Base-by-base conservation (phyloP, 2,113 vertebrate species). In the Corynorhinus townsendii region DNA sequence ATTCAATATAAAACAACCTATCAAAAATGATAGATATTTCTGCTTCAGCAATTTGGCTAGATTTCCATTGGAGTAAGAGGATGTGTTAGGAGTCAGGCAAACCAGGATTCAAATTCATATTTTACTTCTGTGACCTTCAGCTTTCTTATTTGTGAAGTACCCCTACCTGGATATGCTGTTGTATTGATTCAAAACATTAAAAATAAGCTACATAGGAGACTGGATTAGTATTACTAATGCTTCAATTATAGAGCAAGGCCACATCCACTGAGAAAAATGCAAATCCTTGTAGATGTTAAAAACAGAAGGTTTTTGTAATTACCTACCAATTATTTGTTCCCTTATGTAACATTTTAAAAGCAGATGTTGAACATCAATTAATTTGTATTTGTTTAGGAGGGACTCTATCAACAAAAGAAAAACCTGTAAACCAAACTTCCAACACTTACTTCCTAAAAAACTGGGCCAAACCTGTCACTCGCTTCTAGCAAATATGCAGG, bases 51-150 rank as follows among this genome's bases (percentile, higher is more conserved):
- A 54, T 93, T 85, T 89, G 35, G n/a, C 30, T 86, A 43, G 11
- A 82, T 12, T 52, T 88, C 33, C 79, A 28, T 19, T 77, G 1
- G 72, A 81, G 28, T 35, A 81, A 89, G 4, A 92, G 16, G 9
- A 56, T 68, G 54, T 68, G 4, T 89, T 91, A 85, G 4, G n/a
- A 83, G 38, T 73, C 20, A 62, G 52, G 30, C 15, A 81, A 93
- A 71, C 9, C 7, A 56, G 22, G 24, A 43, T 79, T 91, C 33
- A 85, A 47, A 64, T 88, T 76, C 19, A 30, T 45, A 88, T 47
- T 66, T 86, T 83, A 38, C 45, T 64, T 86, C n/a, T 80, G 15
- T 93, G 85, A 92, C 71, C 35, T 96, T 93, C n/a, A 89, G 17
- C 7, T 83, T 90, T 80, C 72, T 89, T 54, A 43, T 72, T 94